Conservation (phyloP, 2,113 vertebrate species). For the Channa argus region DNA sequence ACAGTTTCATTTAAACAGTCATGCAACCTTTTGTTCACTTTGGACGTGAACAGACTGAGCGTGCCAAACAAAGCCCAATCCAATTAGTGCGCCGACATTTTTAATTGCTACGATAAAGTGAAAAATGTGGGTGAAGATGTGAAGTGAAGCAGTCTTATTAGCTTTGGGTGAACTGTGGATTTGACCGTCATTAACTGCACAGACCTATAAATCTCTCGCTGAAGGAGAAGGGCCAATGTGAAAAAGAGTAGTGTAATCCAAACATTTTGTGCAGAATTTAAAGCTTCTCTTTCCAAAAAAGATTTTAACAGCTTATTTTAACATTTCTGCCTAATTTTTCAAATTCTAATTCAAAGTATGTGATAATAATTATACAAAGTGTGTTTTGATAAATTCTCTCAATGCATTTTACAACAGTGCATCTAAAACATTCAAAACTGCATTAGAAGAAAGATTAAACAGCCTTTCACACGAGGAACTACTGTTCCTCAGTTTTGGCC, state of each 20-base stretch:
- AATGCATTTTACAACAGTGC: not conserved
- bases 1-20: too few relatives aligned
- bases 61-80: not conserved
- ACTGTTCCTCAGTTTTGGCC: not conserved
- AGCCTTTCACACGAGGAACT: not conserved
- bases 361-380: too few relatives aligned
- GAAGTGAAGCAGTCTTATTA: not conserved
- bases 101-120: not conserved
- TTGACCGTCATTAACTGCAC: constrained; percentile 18
- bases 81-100: not conserved
- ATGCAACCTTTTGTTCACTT: too few relatives aligned
- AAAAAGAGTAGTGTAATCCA: not conserved
- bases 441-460: too few relatives aligned
- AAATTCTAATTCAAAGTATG: too few relatives aligned
- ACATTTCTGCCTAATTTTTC: too few relatives aligned
- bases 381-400: not conserved
- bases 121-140: not conserved
- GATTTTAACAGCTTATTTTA: too few relatives aligned
- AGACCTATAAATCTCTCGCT: constrained; percentile 9
- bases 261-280: too few relatives aligned
- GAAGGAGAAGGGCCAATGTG: not conserved
- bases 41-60: not conserved
- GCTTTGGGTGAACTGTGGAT: constrained; percentile 5
- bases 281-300: too few relatives aligned
- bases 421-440: not conserved